Evolutionary conservation across 2,797 vertebrate genomes (phyloP).

Genomic region (Peromyscus attwateri): DNA sequence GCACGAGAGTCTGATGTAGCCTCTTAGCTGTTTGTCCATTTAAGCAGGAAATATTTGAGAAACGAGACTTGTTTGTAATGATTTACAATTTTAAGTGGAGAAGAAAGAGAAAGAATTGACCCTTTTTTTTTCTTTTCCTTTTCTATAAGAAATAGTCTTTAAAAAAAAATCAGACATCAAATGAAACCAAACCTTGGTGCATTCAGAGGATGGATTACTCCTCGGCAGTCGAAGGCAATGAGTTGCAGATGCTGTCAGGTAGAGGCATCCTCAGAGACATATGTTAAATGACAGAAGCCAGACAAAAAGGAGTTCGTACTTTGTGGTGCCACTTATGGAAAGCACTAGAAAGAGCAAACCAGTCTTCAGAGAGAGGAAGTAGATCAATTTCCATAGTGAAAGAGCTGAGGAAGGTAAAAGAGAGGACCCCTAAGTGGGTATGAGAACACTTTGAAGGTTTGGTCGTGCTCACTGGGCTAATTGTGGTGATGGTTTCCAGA

Average conservation of each 20-base stretch:
- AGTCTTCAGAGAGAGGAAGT: constrained; percentile 29
- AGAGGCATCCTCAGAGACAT: not conserved
- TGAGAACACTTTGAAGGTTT: not conserved
- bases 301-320: not conserved
- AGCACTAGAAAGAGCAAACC: constrained; percentile 11
- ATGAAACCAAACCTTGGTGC: not conserved
- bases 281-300: not conserved
- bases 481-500: not conserved
- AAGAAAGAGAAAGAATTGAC: not conserved
- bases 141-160: not conserved
- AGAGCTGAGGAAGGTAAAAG: not conserved
- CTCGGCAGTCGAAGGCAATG: not conserved
- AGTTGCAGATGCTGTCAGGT: not conserved
- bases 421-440: too few species aligned
- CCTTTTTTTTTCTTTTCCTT: not conserved
- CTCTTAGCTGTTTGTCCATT: not conserved
- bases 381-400: not conserved
- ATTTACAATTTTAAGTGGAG: not conserved
- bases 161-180: not conserved
- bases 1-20: not conserved
- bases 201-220: not conserved
- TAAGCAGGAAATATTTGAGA: not conserved
- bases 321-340: not conserved
- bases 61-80: not conserved
- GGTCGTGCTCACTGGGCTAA: not conserved